Evolutionary conservation across 1,140 invertebrate genomes (phyloP), one percentile per base, ranked within the genome.

Genomic region (Pseudomyrmex flavicornis): DNA sequence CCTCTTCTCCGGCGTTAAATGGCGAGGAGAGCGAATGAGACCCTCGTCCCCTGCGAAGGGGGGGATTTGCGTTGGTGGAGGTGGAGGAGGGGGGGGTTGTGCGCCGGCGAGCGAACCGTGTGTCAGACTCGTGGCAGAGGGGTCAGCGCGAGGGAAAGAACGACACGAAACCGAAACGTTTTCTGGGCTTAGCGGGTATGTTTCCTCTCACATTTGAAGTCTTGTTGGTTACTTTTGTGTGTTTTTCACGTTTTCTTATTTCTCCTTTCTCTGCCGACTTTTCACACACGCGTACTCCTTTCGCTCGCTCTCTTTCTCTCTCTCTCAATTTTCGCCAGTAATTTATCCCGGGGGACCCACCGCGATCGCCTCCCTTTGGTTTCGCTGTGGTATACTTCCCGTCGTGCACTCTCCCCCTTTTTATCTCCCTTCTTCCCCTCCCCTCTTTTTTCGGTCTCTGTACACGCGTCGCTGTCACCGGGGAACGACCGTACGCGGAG

Each of bases 51-150:
- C 56, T 52, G n/a, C 12, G 48, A 4, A 35, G 35, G 61, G 10
- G 44, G 46, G 17, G 59, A 77, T 46, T 10, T 69, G 54, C 61
- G 46, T 15, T 26, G 66, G 46, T 35, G 63, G 48, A n/a, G 61
- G 3, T 8, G 12, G 48, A 84, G 58, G 82, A 69, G 85, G 84
- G 72, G 72, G 65, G 80, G 73, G 62, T 83, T 80, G 86, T 86
- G 83, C 89, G 85, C 86, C 90, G 90, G 89, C 90, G 88, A 92
- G 90, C 91, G 90, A 93, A 92, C 90, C 90, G 92, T 92, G 86
- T 92, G 88, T 93, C 91, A 93, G 88, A 93, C 91, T 93, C 92
- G 91, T 92, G 92, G 92, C 93, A 93, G 92, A 93, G 91, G 91
- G 92, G 91, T 91, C 90, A 92, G 91, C 89, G 91, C 89, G 91